Evolutionary conservation across 2,797 vertebrate genomes (phyloP).

Genomic region (Pangasius sanitwongsei): DNA sequence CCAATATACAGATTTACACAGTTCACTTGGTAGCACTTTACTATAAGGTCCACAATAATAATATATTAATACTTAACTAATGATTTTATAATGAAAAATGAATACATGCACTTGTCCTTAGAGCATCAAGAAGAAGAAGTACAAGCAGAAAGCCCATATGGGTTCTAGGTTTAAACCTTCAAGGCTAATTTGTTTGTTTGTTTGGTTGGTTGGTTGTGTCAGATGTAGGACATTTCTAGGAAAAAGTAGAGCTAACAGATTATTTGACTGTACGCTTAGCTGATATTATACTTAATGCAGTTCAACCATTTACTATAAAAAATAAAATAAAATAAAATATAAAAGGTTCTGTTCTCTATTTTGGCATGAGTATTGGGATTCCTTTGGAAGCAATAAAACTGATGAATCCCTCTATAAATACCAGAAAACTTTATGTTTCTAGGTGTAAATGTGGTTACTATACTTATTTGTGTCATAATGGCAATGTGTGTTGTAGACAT

Average conservation of each 20-base stretch:
- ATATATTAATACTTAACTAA: background rate
- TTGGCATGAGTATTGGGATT: background rate
- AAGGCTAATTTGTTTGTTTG: too few relatives aligned
- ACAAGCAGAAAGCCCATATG: background rate
- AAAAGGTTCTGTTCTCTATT: background rate
- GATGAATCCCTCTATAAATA: background rate
- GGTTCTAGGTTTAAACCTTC: background rate
- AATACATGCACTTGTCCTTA: background rate
- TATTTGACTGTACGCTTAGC: background rate
- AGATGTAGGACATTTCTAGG: background rate
- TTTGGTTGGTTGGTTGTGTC: background rate
- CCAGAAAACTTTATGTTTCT: background rate
- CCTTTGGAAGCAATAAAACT: background rate
- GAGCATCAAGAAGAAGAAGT: background rate
- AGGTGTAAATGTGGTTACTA: background rate
- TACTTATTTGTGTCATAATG: conserved; percentile 5
- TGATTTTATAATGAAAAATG: background rate
- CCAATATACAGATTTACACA: background rate
- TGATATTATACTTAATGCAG: background rate
- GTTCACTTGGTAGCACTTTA: background rate
- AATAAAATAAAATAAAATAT: too few relatives aligned
- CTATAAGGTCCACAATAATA: too few relatives aligned
- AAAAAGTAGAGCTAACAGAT: background rate
- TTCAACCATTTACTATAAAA: background rate
- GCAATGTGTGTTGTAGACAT: background rate